Evolutionary conservation across 2,888 invertebrate genomes (phyloP).

Genomic region (Nipponacmea schrenckii): DNA sequence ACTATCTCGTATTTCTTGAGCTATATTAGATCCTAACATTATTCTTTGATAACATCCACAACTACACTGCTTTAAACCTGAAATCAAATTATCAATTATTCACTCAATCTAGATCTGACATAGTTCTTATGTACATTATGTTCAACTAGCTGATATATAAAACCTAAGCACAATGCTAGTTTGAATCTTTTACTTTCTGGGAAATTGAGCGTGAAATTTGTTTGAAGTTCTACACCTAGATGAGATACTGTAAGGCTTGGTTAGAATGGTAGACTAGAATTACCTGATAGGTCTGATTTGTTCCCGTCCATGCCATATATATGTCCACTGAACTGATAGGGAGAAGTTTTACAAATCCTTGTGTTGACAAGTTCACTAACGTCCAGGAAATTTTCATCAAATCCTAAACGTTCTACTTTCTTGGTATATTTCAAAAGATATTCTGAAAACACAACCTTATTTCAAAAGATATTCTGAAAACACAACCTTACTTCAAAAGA

Average conservation of each 20-base stretch:
- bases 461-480: slow-evolving; percentile 73
- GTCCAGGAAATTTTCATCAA: slow-evolving; percentile 88
- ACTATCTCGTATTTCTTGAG: slow-evolving; percentile 79
- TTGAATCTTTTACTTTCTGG: too few species aligned
- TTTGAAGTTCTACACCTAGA: too few species aligned
- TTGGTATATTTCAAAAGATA: slow-evolving; percentile 79
- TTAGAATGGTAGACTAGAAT: too few species aligned
- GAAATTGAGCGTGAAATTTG: too few species aligned
- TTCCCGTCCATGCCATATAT: neutral
- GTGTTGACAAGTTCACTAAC: slow-evolving; percentile 76
- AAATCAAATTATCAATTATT: slow-evolving; percentile 17
- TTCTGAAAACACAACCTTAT: slow-evolving; percentile 66
- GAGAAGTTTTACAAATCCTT: slow-evolving; percentile 54
- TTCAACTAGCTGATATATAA: too few species aligned
- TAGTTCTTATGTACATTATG: too few species aligned
- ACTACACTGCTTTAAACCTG: slow-evolving; percentile 69
- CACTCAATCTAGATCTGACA: too few species aligned
- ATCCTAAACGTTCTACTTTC: slow-evolving; percentile 82
- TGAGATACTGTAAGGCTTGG: too few species aligned
- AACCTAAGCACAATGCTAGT: too few species aligned
- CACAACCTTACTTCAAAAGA: slow-evolving; percentile 73
- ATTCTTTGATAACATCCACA: slow-evolving; percentile 82
- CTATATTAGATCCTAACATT: slow-evolving; percentile 79
- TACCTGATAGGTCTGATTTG: too few species aligned
- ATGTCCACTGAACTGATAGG: neutral